Percentiles rank a stretch among this genome's conserved stretches.
Evolutionary conservation across 2,888 invertebrate genomes (phyloP).

Genomic region (Corythucha ciliata): DNA sequence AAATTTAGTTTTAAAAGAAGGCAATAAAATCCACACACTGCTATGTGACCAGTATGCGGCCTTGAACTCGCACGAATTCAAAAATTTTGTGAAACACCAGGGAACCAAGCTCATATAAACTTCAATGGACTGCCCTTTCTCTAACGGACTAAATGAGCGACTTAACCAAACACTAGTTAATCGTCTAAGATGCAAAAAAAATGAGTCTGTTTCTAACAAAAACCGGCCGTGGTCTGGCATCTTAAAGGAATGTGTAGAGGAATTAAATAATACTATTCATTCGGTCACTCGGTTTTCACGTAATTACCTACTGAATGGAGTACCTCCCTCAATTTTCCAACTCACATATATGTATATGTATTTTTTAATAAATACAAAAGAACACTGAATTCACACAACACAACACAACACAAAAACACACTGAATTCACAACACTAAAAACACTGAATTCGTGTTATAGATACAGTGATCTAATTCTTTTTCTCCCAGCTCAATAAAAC

Average conservation of each 20-base stretch:
- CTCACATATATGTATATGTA: too few relatives aligned
- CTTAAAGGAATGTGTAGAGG: constrained; percentile 29
- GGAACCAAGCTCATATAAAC: constrained; percentile 30
- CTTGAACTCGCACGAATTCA: constrained; percentile 36
- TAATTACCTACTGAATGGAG: constrained; percentile 29
- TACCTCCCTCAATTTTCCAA: too few relatives aligned
- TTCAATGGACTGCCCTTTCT: constrained; percentile 32
- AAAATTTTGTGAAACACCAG: constrained; percentile 32
- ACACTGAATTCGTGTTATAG: too few relatives aligned
- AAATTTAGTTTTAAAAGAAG: constrained; percentile 6
- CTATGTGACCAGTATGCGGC: constrained; percentile 36
- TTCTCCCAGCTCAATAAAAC: too few relatives aligned
- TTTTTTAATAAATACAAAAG: too few relatives aligned
- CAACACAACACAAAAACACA: too few relatives aligned
- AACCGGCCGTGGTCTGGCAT: constrained; percentile 30
- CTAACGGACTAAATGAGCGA: constrained; percentile 33
- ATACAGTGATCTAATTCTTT: too few relatives aligned
- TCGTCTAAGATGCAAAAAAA: constrained; percentile 31
- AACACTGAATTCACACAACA: too few relatives aligned
- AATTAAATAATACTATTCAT: constrained; percentile 31
- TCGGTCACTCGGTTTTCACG: constrained; percentile 31
- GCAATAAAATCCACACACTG: constrained; percentile 18
- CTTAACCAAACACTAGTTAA: constrained; percentile 33
- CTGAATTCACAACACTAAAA: too few relatives aligned
- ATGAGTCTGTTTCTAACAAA: constrained; percentile 26